Evolutionary conservation across 2,113 vertebrate species (phyloP).

Genomic region (Gymnocephalus cernua): DNA sequence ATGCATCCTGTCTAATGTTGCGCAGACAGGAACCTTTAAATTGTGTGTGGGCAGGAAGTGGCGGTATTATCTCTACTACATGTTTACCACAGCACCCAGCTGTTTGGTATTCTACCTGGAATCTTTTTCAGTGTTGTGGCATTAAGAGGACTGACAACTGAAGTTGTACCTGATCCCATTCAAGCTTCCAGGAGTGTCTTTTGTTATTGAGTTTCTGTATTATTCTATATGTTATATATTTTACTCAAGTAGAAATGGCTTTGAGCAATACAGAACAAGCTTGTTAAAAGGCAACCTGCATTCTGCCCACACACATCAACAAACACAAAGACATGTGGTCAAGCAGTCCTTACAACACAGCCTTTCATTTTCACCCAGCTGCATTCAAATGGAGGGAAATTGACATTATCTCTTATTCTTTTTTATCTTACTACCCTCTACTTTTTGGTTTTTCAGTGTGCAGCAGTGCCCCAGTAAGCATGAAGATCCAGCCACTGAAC

Average conservation of each 20-base stretch:
- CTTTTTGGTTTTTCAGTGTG: conserved; percentile 84
- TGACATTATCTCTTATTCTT: conserved; percentile 6
- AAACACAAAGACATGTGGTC: conserved; percentile 40
- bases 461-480: conserved; percentile 94
- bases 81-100: background rate
- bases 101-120: conserved; percentile 3
- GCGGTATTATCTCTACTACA: conserved; percentile 15
- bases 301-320: conserved; percentile 33
- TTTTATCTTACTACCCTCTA: background rate
- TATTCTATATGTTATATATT: conserved; percentile 53
- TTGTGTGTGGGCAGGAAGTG: conserved; percentile 9
- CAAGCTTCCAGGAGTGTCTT: conserved; percentile 35
- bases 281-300: conserved; percentile 53
- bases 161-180: conserved; percentile 34
- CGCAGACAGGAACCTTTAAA: conserved; percentile 21
- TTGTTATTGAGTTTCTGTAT: conserved; percentile 55
- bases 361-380: conserved; percentile 30
- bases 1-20: conserved; percentile 30
- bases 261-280: conserved; percentile 60
- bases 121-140: background rate
- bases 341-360: conserved; percentile 27
- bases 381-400: background rate
- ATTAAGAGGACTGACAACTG: conserved; percentile 4
- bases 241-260: conserved; percentile 56
- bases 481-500: conserved; percentile 96